A percentile compares a stretch with the other conserved stretches of the same genome.
These are phyloP conservation scores for Amphiura filiformis DNA, from an alignment of 35 echinoderm and acorn worm genomes.

Conservation along the genomic window DNA sequence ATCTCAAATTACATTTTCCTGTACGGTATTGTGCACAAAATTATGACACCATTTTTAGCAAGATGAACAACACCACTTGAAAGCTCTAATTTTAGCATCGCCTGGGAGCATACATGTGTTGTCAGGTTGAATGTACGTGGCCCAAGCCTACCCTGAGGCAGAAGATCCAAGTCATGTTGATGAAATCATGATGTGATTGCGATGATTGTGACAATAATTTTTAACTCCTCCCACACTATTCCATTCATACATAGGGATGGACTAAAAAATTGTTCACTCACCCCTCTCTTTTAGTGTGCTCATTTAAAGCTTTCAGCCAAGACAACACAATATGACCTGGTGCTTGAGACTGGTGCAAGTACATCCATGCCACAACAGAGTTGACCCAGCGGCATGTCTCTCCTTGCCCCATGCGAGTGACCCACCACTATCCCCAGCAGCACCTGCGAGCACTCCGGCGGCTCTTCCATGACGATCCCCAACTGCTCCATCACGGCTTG, in stretches of 20 bases:
- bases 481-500: slow-evolving; percentile 23
- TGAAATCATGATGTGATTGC: background rate
- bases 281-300: slow-evolving; percentile 94
- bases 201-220: background rate
- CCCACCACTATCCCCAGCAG: background rate
- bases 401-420: background rate
- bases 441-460: background rate
- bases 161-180: too few species aligned
- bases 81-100: too few species aligned
- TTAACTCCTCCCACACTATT: too few species aligned
- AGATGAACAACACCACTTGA: too few species aligned
- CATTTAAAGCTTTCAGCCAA: slow-evolving; percentile 96
- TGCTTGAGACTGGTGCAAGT: slow-evolving; percentile 83
- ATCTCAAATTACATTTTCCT: too few species aligned
- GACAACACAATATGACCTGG: slow-evolving; percentile 70
- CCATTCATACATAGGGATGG: too few species aligned
- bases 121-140: too few species aligned
- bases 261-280: too few species aligned
- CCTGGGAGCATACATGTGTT: too few species aligned
- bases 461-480: background rate
- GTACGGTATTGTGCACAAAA: too few species aligned
- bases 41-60: too few species aligned
- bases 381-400: slow-evolving; percentile 84
- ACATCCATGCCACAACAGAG: slow-evolving; percentile 80
- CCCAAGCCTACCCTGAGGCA: too few species aligned